These are phyloP conservation scores for Noctua janthe DNA, from an alignment of 2,888 invertebrate genomes.

Conservation along the genomic window DNA sequence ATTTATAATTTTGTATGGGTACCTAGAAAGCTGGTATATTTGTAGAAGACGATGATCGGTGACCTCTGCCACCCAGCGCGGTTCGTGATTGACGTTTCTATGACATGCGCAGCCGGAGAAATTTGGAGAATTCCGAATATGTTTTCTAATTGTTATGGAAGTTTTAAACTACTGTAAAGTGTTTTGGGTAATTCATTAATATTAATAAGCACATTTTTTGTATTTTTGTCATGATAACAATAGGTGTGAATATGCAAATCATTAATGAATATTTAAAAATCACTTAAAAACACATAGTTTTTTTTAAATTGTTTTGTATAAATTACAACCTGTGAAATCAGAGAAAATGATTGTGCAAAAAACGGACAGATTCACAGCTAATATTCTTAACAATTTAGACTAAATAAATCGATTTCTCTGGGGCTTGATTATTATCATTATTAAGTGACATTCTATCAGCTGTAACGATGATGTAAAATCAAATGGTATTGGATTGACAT, in stretches of 20 bases:
- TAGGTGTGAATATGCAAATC: slow-evolving; percentile 45
- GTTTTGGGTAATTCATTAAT: slow-evolving; percentile 35
- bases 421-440: not conserved
- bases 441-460: not conserved
- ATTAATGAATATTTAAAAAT: slow-evolving; percentile 4
- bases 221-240: slow-evolving; percentile 23
- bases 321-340: not conserved
- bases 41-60: slow-evolving; percentile 82
- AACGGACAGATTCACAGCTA: not conserved
- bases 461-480: not conserved
- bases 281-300: not conserved
- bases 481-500: not conserved
- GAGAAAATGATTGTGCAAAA: not conserved
- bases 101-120: slow-evolving; percentile 83
- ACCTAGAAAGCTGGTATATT: slow-evolving; percentile 66
- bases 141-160: slow-evolving; percentile 73
- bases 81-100: slow-evolving; percentile 88
- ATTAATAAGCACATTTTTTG: slow-evolving; percentile 24
- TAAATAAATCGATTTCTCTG: not conserved
- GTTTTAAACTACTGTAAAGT: slow-evolving; percentile 61
- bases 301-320: not conserved
- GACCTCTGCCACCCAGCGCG: slow-evolving; percentile 87
- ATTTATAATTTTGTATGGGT: slow-evolving; percentile 46
- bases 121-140: slow-evolving; percentile 81
- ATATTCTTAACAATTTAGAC: not conserved